Evolutionary conservation across 2,888 invertebrate species (phyloP).

Genomic region (Tiphia femorata): DNA sequence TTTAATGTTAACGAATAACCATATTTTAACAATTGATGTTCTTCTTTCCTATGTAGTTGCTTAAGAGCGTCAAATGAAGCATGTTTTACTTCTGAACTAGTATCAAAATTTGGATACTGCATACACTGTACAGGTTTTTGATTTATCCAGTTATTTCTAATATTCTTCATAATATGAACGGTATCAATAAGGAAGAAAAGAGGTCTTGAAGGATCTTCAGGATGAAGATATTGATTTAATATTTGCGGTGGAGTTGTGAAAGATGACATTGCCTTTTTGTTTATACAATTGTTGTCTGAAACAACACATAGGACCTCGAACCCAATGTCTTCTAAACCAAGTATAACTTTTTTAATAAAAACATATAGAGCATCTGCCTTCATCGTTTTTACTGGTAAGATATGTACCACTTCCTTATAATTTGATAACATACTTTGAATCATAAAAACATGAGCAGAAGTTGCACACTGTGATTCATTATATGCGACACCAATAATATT

Average conservation of each 20-base stretch:
- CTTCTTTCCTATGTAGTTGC: background rate
- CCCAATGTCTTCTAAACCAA: constrained; percentile 1
- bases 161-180: constrained; percentile 1
- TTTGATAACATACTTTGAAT: constrained; percentile 1
- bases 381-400: background rate
- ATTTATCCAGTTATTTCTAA: constrained; percentile 6
- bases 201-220: background rate
- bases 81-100: background rate
- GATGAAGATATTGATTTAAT: background rate
- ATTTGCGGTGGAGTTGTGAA: background rate
- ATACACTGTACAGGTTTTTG: background rate
- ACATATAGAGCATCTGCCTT: background rate
- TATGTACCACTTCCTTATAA: background rate
- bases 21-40: constrained; percentile 2
- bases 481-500: constrained; percentile 2
- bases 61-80: constrained; percentile 1
- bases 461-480: background rate
- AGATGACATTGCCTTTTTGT: constrained; percentile 3
- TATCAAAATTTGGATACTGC: constrained; percentile 1
- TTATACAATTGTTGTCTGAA: background rate
- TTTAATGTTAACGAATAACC: constrained; percentile 1
- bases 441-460: constrained; percentile 3
- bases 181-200: background rate
- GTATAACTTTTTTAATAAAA: constrained; percentile 5
- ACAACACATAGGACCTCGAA: background rate